Conservation (phyloP, 1,140 invertebrate species). For the Cecropterus lyciades region DNA sequence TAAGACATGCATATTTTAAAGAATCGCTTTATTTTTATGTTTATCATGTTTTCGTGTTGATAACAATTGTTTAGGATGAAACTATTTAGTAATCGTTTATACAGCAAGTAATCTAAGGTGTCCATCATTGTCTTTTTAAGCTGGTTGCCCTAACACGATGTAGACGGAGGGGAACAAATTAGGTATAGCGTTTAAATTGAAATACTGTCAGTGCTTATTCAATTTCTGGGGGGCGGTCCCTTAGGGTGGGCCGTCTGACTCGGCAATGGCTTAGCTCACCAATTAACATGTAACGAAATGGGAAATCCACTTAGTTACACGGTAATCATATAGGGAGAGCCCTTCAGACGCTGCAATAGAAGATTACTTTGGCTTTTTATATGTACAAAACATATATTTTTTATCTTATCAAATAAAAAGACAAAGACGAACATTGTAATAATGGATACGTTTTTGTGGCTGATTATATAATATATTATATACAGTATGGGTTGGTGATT, state of each 20-base stretch:
- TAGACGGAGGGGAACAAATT: constrained; percentile 42
- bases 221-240: constrained; percentile 63
- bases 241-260: constrained; percentile 51
- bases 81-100: too few species aligned
- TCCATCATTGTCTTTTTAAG: neutral
- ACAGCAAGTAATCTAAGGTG: too few species aligned
- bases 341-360: constrained; percentile 12
- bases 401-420: too few species aligned
- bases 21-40: too few species aligned
- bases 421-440: too few species aligned
- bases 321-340: constrained; percentile 39
- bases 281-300: constrained; percentile 50
- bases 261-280: constrained; percentile 43
- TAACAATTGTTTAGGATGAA: too few species aligned
- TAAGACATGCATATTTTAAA: too few species aligned
- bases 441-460: too few species aligned
- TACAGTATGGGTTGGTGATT: too few species aligned
- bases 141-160: constrained; percentile 3
- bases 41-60: too few species aligned
- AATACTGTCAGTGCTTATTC: constrained; percentile 65
- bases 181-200: constrained; percentile 69
- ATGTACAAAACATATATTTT: too few species aligned
- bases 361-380: constrained; percentile 34
- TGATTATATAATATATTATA: too few species aligned
- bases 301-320: constrained; percentile 50